Percentiles rank a stretch among this genome's conserved stretches.
Evolutionary conservation across 2,113 vertebrate genomes (phyloP).

Genomic region (Herpailurus yagouaroundi): DNA sequence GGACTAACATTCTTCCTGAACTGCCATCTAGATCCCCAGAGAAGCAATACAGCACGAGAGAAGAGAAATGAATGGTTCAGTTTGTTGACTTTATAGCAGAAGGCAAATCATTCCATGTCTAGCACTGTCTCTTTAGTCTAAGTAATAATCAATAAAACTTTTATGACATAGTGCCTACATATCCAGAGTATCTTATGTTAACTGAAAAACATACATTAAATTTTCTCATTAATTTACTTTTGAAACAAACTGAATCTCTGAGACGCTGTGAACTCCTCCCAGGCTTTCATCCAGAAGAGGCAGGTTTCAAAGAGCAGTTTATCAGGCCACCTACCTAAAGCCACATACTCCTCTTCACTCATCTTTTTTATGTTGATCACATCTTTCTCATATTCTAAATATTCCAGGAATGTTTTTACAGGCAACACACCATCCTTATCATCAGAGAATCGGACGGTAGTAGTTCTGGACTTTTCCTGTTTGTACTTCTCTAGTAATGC

Average conservation of each 20-base stretch:
- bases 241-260: neutral
- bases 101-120: neutral
- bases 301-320: too few relatives aligned
- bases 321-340: slow-evolving; percentile 83
- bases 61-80: neutral
- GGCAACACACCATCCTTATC: slow-evolving; percentile 85
- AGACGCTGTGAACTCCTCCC: neutral
- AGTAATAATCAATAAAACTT: neutral
- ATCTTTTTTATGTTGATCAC: slow-evolving; percentile 87
- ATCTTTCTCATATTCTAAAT: slow-evolving; percentile 91
- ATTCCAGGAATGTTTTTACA: slow-evolving; percentile 91
- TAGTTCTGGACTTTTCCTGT: slow-evolving; percentile 85
- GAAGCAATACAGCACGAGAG: neutral
- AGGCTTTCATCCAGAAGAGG: neutral
- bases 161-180: fast-evolving
- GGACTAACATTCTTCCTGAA: neutral
- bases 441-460: slow-evolving; percentile 88
- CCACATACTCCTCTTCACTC: slow-evolving; percentile 83
- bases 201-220: neutral
- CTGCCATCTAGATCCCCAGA: neutral
- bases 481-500: slow-evolving; percentile 90
- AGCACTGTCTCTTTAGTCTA: neutral
- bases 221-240: neutral
- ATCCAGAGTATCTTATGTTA: neutral
- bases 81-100: neutral